Percentiles rank a stretch among this genome's conserved stretches.
Conservation (phyloP, 2,113 vertebrate species). For the Sapayoa aenigma region DNA sequence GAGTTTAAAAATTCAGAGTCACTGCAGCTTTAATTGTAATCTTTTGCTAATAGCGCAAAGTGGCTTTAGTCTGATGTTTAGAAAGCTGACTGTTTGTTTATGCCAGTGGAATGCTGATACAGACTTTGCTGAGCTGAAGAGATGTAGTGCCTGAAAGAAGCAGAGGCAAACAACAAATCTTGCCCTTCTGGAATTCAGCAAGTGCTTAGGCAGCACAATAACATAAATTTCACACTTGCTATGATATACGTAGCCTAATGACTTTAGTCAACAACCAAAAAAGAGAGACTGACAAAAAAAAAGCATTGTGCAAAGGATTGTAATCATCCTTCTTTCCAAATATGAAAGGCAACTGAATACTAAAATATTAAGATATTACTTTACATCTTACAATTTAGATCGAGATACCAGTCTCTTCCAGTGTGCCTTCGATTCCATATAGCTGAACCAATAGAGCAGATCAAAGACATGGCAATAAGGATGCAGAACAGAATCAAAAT, state of each 20-base stretch:
- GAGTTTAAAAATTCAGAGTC: background rate
- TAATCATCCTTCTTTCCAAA: background rate
- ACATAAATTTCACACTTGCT: background rate
- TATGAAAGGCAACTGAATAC: background rate
- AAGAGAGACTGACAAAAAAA: background rate
- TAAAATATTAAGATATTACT: background rate
- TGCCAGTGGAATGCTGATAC: background rate
- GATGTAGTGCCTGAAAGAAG: background rate
- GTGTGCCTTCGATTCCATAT: constrained; percentile 93
- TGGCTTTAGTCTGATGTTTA: background rate
- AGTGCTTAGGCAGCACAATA: background rate
- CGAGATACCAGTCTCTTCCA: constrained; percentile 95
- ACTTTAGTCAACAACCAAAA: background rate
- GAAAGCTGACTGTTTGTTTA: background rate
- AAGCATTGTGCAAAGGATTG: background rate
- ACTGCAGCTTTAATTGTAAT: background rate
- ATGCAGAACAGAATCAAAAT: constrained; percentile 96
- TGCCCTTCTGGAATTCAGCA: background rate
- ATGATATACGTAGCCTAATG: background rate
- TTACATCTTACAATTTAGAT: constrained; percentile 90
- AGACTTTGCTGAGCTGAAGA: background rate
- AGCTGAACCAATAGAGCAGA: constrained; percentile 94
- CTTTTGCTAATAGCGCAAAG: background rate
- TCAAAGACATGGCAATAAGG: constrained; percentile 92
- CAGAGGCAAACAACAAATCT: background rate